Percentiles rank a stretch among this genome's conserved stretches.
phyloP scores from a whole-genome alignment of 2,797 vertebrate species.

The Limnodromus scolopaceus region DNA sequence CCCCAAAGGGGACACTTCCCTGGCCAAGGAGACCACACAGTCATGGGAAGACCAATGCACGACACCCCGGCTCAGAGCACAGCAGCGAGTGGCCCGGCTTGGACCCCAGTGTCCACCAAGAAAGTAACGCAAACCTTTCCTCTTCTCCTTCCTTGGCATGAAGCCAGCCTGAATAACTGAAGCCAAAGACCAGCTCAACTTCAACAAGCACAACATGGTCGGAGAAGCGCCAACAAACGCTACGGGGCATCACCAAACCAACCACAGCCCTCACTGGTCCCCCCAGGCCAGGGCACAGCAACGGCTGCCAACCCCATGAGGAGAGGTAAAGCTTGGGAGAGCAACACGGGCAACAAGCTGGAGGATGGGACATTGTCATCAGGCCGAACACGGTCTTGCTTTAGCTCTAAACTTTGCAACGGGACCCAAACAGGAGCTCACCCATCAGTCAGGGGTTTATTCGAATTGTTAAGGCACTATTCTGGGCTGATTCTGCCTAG shows the following conservation, averaged over 20 bases:
- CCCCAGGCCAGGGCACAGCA: neutral
- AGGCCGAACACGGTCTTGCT: neutral
- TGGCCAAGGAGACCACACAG: neutral
- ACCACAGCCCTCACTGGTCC: neutral
- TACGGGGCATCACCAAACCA: neutral
- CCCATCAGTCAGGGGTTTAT: neutral
- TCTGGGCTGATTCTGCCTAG: neutral
- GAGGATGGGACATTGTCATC: neutral
- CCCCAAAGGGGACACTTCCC: neutral
- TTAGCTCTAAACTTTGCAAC: neutral
- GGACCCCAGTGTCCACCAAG: neutral
- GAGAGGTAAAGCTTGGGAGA: neutral
- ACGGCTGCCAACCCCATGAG: accelerated
- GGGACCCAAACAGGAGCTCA: neutral
- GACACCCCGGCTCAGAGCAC: neutral
- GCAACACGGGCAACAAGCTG: accelerated
- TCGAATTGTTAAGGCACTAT: conserved; percentile 65
- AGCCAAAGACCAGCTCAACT: neutral
- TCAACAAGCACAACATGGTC: neutral
- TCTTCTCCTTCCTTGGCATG: neutral
- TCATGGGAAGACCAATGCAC: accelerated
- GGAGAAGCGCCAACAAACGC: neutral
- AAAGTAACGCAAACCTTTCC: neutral
- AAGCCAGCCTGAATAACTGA: neutral
- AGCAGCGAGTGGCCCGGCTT: neutral